Evolutionary conservation across 2,888 invertebrate genomes (phyloP).

Genomic region (Drepanosiphum platanoidis): DNA sequence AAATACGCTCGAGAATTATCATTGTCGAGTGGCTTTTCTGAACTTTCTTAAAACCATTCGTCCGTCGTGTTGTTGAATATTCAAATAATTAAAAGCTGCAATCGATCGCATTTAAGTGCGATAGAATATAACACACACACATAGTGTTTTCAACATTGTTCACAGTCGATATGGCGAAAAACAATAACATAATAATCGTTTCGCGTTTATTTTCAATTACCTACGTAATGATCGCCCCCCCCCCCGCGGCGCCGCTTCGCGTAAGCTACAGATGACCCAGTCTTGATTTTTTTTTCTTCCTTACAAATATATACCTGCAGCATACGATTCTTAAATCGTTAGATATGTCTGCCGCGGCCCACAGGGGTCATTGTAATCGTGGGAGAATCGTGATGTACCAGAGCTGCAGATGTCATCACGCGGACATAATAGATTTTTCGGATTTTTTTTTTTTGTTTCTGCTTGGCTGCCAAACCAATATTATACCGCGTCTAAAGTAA

Average conservation of each 20-base stretch:
- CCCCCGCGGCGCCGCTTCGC: background rate
- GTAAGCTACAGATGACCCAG: background rate
- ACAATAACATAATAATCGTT: background rate
- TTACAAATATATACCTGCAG: background rate
- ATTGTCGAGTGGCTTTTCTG: too few species aligned
- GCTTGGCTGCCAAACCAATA: slow-evolving; percentile 51
- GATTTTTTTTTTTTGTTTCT: slow-evolving; percentile 49
- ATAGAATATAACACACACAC: too few species aligned
- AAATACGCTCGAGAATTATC: too few species aligned
- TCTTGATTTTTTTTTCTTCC: background rate
- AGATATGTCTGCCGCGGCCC: background rate
- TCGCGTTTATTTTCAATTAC: slow-evolving; percentile 33
- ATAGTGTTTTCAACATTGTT: background rate
- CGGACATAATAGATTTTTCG: slow-evolving; percentile 53
- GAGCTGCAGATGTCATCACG: slow-evolving; percentile 47
- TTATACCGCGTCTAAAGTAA: slow-evolving; percentile 33
- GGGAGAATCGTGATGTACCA: slow-evolving; percentile 47
- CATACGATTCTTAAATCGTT: background rate
- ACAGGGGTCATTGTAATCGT: slow-evolving; percentile 53
- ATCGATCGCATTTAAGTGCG: too few species aligned
- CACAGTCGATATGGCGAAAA: slow-evolving; percentile 16
- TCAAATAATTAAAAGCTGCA: too few species aligned
- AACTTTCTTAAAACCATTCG: too few species aligned
- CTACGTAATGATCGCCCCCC: slow-evolving; percentile 8
- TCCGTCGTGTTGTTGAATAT: too few species aligned